Conservation (phyloP, 2,797 vertebrate species). For the Chiloscyllium punctatum region DNA sequence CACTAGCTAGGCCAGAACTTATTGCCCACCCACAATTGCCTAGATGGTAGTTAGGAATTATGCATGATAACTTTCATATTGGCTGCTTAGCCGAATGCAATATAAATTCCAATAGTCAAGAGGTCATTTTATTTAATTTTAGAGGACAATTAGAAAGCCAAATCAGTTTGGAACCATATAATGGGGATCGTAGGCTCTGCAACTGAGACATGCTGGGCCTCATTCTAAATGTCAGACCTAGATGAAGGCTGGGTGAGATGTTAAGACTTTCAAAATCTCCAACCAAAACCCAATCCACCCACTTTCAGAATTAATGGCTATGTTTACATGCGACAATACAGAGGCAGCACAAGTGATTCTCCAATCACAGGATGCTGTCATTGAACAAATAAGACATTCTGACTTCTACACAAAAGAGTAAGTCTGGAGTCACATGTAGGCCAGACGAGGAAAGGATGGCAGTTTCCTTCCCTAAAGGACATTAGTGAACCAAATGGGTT, state of each 20-base stretch:
- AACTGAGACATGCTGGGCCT: not conserved
- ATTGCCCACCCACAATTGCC: too few relatives aligned
- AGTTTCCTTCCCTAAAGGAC: too few relatives aligned
- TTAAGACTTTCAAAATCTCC: not conserved
- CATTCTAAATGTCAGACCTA: not conserved
- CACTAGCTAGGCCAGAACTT: too few relatives aligned
- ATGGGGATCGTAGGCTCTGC: not conserved
- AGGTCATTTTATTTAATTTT: not conserved
- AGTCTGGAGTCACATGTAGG: too few relatives aligned
- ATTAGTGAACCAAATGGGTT: too few relatives aligned
- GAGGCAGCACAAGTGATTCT: not conserved
- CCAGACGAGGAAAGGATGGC: too few relatives aligned
- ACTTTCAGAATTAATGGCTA: not conserved
- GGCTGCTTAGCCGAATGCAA: not conserved
- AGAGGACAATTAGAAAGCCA: not conserved
- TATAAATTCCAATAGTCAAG: not conserved
- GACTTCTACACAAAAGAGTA: too few relatives aligned
- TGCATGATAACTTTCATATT: not conserved
- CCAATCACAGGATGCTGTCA: too few relatives aligned
- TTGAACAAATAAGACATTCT: too few relatives aligned
- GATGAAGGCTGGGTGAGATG: not conserved
- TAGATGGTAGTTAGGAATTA: too few relatives aligned
- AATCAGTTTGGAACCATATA: not conserved
- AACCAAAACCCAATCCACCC: not conserved
- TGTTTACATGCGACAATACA: too few relatives aligned